Percentiles rank a stretch among this genome's conserved stretches.
phyloP scores from a whole-genome alignment of 1,140 invertebrate genomes.

The Apis florea region DNA sequence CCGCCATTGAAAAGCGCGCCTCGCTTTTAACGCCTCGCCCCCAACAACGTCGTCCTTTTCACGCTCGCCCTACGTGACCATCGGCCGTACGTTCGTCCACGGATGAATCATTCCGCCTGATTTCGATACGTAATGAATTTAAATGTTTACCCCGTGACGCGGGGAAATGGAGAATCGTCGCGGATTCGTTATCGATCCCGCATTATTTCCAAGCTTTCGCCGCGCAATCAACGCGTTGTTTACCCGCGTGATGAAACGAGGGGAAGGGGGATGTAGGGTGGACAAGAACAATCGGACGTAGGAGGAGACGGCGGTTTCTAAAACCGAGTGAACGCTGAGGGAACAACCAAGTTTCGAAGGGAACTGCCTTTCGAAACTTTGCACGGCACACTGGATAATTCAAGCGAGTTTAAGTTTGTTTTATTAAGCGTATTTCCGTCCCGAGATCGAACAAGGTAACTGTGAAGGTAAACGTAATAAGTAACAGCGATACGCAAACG shows the following conservation, averaged over 20 bases:
- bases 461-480: too few relatives aligned
- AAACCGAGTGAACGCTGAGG: neutral
- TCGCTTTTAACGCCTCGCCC: slow-evolving; percentile 45
- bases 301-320: too few relatives aligned
- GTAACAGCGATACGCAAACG: too few relatives aligned
- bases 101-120: slow-evolving; percentile 63
- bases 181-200: neutral
- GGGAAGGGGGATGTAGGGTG: neutral
- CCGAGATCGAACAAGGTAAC: too few relatives aligned
- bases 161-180: slow-evolving; percentile 41
- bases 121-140: slow-evolving; percentile 62
- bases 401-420: too few relatives aligned
- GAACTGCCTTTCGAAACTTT: too few relatives aligned
- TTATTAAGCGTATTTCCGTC: too few relatives aligned
- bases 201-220: slow-evolving; percentile 10
- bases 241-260: neutral
- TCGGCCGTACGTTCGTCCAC: slow-evolving; percentile 32
- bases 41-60: slow-evolving; percentile 62
- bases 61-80: slow-evolving; percentile 50
- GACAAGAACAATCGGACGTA: neutral
- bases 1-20: slow-evolving; percentile 42
- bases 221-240: slow-evolving; percentile 11
- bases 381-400: too few relatives aligned
- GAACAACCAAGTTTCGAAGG: neutral
- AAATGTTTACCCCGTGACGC: slow-evolving; percentile 55